Base-by-base conservation (phyloP, 2,888 invertebrate genomes). In the Folsomia candida region DNA sequence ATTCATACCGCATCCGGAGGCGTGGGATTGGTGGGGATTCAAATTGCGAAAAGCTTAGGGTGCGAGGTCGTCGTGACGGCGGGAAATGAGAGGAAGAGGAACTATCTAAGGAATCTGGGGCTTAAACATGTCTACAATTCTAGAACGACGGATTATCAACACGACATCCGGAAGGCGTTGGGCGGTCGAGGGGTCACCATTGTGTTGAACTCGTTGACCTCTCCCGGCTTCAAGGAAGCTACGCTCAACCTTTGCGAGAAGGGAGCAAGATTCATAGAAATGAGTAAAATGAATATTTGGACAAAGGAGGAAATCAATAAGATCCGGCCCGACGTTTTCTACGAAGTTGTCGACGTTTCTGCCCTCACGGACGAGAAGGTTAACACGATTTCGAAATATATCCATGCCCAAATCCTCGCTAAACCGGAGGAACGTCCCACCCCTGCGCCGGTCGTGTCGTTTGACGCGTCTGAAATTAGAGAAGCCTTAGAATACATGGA, bases 401-500 rank as follows among this genome's bases (percentile, higher is more conserved):
- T 59, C 1, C 58, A 65, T 4, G 11, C 26, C 2, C 1, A 67
- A 14, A 1, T 6, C 3, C 4, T 14, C 14, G 11, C 24, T 6
- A 2, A 27, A 1, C 57, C 26, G 2, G 24, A 14, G 3, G 24
- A 25, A 9, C n/a, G 54, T 0, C 20, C 60, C 0, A 64, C 3
- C 0, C 69, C 67, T 1, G 14, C 69, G 6, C 72, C 72, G 1
- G 66, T 63, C 51, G 57, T 58, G 2, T 25, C 51, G 11, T 72
- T 67, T 25, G 67, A 66, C 22, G 67, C 57, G n/a, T 4, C 25
- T 1, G 62, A 66, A 1, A 69, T 72, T 4, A 11, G 64, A 29
- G 69, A 72, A 27, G 72, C 69, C 1, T n/a, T 72, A 28, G 28
- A 47, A 18, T 69, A 67, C 51, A 14, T 72, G 28, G 69, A 72